phyloP scores from a whole-genome alignment of 2,113 vertebrate species.

The Peromyscus maniculatus region DNA sequence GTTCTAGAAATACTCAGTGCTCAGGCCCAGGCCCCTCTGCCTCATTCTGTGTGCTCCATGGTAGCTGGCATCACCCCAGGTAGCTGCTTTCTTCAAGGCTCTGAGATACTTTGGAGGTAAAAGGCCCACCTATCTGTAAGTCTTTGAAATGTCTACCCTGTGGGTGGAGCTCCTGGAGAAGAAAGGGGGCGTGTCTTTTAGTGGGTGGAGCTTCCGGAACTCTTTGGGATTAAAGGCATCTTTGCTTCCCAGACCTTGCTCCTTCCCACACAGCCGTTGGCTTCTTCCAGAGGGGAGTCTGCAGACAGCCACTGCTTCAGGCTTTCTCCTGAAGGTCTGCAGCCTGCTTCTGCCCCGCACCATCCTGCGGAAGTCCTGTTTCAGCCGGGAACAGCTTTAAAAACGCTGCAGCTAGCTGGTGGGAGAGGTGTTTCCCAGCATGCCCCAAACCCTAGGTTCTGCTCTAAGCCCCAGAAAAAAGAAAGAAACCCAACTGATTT shows the following conservation, averaged over 20 bases:
- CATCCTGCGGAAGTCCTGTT: not conserved
- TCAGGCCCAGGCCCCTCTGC: not conserved
- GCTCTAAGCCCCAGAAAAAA: too few species aligned
- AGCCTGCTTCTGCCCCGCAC: not conserved
- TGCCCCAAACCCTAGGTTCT: not conserved
- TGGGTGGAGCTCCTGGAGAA: not conserved
- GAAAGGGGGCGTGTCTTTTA: fast-evolving
- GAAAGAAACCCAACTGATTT: not conserved
- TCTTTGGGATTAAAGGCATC: not conserved
- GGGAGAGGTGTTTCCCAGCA: not conserved
- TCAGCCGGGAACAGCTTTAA: not conserved
- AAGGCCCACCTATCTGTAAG: not conserved
- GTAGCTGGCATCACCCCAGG: fast-evolving
- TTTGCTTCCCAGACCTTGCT: too few species aligned
- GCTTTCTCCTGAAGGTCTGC: not conserved
- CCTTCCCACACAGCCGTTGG: not conserved
- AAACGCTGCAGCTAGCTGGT: not conserved
- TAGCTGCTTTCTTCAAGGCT: not conserved
- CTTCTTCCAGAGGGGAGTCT: not conserved
- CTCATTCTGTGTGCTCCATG: too few species aligned
- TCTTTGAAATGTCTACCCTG: not conserved
- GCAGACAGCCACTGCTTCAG: not conserved
- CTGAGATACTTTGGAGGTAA: not conserved
- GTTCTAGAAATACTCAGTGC: not conserved
- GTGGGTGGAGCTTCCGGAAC: not conserved